Conservation (phyloP, 2,888 invertebrate genomes). For the Lasioglossum lativentre region DNA sequence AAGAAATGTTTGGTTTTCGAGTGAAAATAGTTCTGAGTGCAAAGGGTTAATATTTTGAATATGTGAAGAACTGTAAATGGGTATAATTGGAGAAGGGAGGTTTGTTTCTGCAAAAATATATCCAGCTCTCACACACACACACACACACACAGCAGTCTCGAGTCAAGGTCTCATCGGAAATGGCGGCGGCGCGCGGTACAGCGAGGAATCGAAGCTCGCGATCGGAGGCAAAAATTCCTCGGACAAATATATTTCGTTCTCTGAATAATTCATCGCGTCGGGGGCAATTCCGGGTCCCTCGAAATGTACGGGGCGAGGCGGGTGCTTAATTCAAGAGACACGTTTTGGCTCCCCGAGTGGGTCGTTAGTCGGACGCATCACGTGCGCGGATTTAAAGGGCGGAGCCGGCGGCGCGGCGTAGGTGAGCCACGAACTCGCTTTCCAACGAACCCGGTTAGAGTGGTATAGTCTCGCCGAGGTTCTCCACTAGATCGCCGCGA, state of each 20-base stretch:
- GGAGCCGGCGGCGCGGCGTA: constrained; percentile 41
- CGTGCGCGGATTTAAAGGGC: constrained; percentile 71
- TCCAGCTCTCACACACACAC: no score
- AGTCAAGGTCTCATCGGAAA: not conserved
- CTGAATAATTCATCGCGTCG: constrained; percentile 65
- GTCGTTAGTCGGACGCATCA: constrained; percentile 72
- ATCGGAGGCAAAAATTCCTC: constrained; percentile 19
- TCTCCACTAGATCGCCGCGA: constrained; percentile 56
- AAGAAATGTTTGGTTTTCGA: not conserved
- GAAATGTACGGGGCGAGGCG: constrained; percentile 50
- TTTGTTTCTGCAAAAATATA: not conserved
- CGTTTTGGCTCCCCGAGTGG: constrained; percentile 69
- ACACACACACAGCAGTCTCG: no score
- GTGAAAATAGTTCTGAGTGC: not conserved
- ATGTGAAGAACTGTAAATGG: not conserved
- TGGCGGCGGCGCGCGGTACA: not conserved
- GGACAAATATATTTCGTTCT: constrained; percentile 46
- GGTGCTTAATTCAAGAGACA: constrained; percentile 71
- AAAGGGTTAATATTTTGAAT: not conserved
- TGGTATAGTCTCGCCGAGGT: not conserved
- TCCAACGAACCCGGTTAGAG: constrained; percentile 37
- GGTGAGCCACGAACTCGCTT: constrained; percentile 23
- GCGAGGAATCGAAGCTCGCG: not conserved
- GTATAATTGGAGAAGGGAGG: not conserved
- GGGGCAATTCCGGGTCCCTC: constrained; percentile 59